phyloP scores from a whole-genome alignment of 2,797 vertebrate species.

The Pantherophis alleghaniensis region DNA sequence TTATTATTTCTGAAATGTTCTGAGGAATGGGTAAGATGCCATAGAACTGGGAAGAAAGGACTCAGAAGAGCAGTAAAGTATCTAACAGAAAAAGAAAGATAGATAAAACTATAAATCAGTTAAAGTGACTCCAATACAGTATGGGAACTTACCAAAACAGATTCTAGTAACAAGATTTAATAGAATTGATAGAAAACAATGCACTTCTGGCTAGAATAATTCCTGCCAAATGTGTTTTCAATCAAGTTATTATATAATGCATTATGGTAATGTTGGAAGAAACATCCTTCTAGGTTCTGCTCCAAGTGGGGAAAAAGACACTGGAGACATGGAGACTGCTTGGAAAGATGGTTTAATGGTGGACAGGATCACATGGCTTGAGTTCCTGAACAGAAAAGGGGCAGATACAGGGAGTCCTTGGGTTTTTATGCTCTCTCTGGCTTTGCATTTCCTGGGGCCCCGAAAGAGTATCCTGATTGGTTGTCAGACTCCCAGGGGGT shows the following conservation, averaged over 20 bases:
- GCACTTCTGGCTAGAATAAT: not conserved
- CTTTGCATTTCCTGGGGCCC: too few species aligned
- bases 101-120: not conserved
- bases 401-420: too few species aligned
- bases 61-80: not conserved
- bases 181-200: not conserved
- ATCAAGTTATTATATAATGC: not conserved
- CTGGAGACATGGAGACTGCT: too few species aligned
- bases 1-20: not conserved
- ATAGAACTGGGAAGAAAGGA: not conserved
- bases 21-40: not conserved
- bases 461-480: too few species aligned
- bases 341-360: too few species aligned
- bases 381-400: too few species aligned
- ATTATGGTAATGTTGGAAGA: not conserved
- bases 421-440: too few species aligned
- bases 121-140: not conserved
- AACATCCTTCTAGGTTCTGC: too few species aligned
- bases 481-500: too few species aligned
- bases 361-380: too few species aligned
- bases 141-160: not conserved
- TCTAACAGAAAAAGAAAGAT: not conserved
- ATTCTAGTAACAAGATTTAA: not conserved
- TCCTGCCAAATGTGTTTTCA: not conserved
- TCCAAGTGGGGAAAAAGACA: too few species aligned